Evolutionary conservation across 2,113 vertebrate species (phyloP).

Genomic region (Silurus meridionalis): DNA sequence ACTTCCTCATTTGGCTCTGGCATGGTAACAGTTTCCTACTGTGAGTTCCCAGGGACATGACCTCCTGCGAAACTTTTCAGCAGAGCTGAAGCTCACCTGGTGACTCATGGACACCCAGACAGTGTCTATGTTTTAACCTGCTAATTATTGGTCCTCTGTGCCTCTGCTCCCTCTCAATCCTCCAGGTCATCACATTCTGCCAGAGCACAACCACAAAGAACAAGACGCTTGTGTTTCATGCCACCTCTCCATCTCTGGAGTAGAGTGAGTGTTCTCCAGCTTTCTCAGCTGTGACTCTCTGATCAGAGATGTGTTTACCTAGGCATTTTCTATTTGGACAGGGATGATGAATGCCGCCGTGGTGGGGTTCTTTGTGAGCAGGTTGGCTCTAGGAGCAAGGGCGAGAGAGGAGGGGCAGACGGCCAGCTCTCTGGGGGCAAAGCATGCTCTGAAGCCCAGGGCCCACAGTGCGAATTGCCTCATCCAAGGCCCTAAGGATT

Average conservation of each 20-base stretch:
- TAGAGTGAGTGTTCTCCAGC: slow-evolving; percentile 46
- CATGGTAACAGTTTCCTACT: slow-evolving; percentile 65
- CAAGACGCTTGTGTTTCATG: slow-evolving; percentile 26
- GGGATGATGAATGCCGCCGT: slow-evolving; percentile 69
- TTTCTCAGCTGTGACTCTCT: slow-evolving; percentile 63
- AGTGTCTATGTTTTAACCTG: slow-evolving; percentile 55
- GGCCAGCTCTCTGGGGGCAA: slow-evolving; percentile 56
- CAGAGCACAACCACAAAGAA: slow-evolving; percentile 23
- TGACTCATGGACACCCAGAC: slow-evolving; percentile 71
- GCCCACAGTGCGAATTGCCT: slow-evolving; percentile 53
- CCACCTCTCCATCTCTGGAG: slow-evolving; percentile 46
- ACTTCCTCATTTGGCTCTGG: slow-evolving; percentile 64
- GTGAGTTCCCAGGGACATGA: slow-evolving; percentile 61
- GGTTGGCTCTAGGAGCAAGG: slow-evolving; percentile 56
- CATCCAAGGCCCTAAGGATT: slow-evolving; percentile 61
- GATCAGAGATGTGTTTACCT: slow-evolving; percentile 68
- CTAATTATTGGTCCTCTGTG: slow-evolving; percentile 52
- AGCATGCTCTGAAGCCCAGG: slow-evolving; percentile 57
- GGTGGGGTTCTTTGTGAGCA: slow-evolving; percentile 62
- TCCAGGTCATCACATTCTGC: slow-evolving; percentile 53
- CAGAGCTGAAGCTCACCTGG: slow-evolving; percentile 61
- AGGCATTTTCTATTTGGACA: slow-evolving; percentile 69
- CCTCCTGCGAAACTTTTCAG: slow-evolving; percentile 64
- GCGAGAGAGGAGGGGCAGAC: slow-evolving; percentile 53
- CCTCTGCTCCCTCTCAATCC: slow-evolving; percentile 46